Base-by-base conservation (phyloP, 2,797 vertebrate species). In the Aratinga solstitialis region DNA sequence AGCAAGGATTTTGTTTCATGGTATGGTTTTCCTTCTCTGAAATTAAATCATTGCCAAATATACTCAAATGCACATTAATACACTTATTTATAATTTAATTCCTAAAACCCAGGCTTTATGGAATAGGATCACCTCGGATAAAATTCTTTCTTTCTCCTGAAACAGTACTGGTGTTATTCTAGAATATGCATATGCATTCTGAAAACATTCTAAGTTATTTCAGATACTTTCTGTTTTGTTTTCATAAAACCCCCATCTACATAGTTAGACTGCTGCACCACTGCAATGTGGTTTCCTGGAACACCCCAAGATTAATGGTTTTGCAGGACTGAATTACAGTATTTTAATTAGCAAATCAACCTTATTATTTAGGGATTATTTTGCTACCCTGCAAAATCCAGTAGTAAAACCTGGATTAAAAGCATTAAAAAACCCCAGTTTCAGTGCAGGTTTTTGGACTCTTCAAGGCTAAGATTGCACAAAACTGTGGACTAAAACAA, bases 31-130 rank as follows among this genome's bases (percentile, higher is more conserved):
- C 51, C 30, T 84, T 79, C 68, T 73, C 76, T 90, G 30, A 89
- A 93, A 86, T 69, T 8, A 69, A 92, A 40, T 50, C 26, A 76
- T 67, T 92, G 73, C 42, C 74, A 93, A 87, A 91, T 93, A 75
- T 51, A 82, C 42, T 67, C 67, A 62, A 90, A 75, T 67, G 69
- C 66, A 38, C 59, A 56, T 79, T n/a, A 84, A 68, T 61, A 80
- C 40, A 74, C 53, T 58, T 58, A 58, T 85, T 87, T 56, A 84
- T 62, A n/a, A 47, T 67, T 54, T 66, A 75, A 42, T 32, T 77
- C n/a, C 58, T 73, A 67, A n/a, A 80, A 89, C 47, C 36, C 40
- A 63, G 36, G 23, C 17, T 90, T 68, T 75, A 59, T 58, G 30
- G 45, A 26, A 61, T 34, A 32, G 62, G 53, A 78, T 78, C 53